These are phyloP conservation scores for Chrysolina haemoptera DNA, from an alignment of 2,888 invertebrate genomes.

Conservation along the genomic window DNA sequence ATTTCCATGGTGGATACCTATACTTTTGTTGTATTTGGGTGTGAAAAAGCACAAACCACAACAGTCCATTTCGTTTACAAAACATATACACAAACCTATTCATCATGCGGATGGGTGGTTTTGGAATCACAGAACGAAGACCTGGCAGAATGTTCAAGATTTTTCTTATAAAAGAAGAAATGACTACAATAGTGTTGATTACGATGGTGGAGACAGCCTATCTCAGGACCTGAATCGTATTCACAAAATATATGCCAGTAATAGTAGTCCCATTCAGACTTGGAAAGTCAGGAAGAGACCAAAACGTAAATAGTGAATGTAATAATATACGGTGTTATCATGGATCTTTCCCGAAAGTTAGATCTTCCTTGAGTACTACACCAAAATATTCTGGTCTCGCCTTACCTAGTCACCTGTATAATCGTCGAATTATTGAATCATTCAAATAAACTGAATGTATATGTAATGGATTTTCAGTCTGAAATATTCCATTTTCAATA, in stretches of 20 bases:
- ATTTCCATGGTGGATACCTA: conserved; percentile 77
- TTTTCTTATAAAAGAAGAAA: conserved; percentile 56
- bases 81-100: conserved; percentile 66
- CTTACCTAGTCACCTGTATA: conserved; percentile 9
- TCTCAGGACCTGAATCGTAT: conserved; percentile 35
- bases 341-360: background rate
- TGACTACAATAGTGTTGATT: conserved; percentile 57
- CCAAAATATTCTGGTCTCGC: background rate
- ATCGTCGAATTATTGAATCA: background rate
- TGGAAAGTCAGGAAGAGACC: conserved; percentile 65
- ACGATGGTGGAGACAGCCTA: conserved; percentile 45
- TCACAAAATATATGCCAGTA: conserved; percentile 26
- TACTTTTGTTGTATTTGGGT: conserved; percentile 65
- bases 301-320: background rate
- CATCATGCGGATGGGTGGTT: conserved; percentile 73
- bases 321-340: too few species aligned
- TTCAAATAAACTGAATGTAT: background rate
- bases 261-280: conserved; percentile 37
- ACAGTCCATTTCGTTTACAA: conserved; percentile 59
- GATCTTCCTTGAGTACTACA: background rate
- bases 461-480: background rate
- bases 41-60: conserved; percentile 57
- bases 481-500: background rate
- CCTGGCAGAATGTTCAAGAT: conserved; percentile 70
- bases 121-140: conserved; percentile 74